A percentile compares a stretch with the other conserved stretches of the same genome.
These are phyloP conservation scores for Chelon labrosus DNA, from an alignment of 2,797 vertebrate genomes.

Conservation along the genomic window DNA sequence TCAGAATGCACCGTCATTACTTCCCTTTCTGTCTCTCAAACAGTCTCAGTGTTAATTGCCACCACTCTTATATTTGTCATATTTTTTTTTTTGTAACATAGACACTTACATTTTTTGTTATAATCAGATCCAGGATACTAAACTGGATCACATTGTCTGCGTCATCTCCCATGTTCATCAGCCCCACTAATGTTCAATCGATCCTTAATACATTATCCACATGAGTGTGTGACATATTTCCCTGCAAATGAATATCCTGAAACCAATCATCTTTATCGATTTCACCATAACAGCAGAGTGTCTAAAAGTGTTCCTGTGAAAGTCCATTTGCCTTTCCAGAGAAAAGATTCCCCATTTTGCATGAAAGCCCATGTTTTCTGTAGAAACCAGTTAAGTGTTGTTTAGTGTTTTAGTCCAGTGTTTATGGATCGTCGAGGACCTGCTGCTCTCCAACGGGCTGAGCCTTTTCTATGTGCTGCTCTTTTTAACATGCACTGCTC, in stretches of 20 bases:
- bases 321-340: not conserved
- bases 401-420: constrained; percentile 15
- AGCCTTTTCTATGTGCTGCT: constrained; percentile 27
- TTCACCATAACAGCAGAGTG: not conserved
- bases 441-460: constrained; percentile 24
- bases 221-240: constrained; percentile 3
- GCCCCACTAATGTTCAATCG: not conserved
- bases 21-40: not conserved
- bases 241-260: constrained; percentile 5
- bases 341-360: constrained; percentile 1
- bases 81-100: not conserved
- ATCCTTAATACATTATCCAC: constrained; percentile 11
- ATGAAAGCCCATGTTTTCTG: constrained; percentile 1
- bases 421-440: not conserved
- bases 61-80: not conserved
- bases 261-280: constrained; percentile 25
- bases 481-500: constrained; percentile 52
- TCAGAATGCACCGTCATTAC: not conserved
- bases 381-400: constrained; percentile 3
- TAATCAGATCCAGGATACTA: not conserved
- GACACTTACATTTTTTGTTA: not conserved
- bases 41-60: constrained; percentile 7
- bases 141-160: not conserved
- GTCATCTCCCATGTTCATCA: constrained; percentile 2
- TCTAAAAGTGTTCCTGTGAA: not conserved